Evolutionary conservation across 2,797 vertebrate genomes (phyloP).

Genomic region (Mionectes olivaceus): DNA sequence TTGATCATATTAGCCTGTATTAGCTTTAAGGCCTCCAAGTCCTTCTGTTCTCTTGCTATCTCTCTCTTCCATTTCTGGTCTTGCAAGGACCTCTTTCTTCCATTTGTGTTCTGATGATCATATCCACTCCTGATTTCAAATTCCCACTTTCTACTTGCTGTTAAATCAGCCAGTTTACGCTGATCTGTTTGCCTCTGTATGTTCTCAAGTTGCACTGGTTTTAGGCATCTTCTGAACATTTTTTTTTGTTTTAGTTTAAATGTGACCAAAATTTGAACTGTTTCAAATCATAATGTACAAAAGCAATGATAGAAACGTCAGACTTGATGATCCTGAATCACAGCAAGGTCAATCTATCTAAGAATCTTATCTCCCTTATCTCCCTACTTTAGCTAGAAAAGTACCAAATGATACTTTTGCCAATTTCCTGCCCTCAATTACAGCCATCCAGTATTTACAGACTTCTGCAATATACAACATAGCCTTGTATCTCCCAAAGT

Average conservation of each 20-base stretch:
- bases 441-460: not conserved
- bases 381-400: no score
- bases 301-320: not conserved
- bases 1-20: not conserved
- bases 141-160: not conserved
- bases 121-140: not conserved
- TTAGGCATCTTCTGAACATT: not conserved
- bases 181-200: not conserved
- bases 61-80: not conserved
- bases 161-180: not conserved
- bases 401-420: not conserved
- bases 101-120: not conserved
- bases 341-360: not conserved
- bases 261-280: not conserved
- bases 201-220: not conserved
- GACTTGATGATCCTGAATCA: not conserved
- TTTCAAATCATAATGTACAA: not conserved
- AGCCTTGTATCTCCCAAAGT: not conserved
- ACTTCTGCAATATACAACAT: not conserved
- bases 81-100: not conserved
- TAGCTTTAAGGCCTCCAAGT: not conserved
- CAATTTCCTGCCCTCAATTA: not conserved
- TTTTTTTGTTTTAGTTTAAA: not conserved
- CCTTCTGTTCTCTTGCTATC: not conserved
- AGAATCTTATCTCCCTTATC: not conserved